Percentiles rank a stretch among this genome's conserved stretches.
Conservation (phyloP, 2,888 invertebrate genomes). For the Dugesia japonica region DNA sequence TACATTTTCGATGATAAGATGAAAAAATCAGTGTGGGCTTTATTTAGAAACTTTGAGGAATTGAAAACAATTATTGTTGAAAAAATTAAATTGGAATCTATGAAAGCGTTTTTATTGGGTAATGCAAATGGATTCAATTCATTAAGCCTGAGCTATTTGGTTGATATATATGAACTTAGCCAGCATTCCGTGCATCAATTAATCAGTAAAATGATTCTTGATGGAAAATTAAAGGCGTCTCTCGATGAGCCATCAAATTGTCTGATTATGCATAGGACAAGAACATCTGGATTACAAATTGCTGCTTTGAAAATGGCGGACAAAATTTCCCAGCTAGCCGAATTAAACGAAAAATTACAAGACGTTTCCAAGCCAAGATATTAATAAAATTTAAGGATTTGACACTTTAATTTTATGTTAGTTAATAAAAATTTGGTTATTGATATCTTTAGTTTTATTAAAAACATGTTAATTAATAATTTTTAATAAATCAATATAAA, state of each 20-base stretch:
- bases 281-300: conserved; percentile 87
- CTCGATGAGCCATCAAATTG: conserved; percentile 94
- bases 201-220: conserved; percentile 98
- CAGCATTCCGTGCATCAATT: conserved; percentile 54
- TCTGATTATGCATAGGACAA: conserved; percentile 89
- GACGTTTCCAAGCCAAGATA: conserved; percentile 5
- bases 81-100: conserved; percentile 72
- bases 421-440: too few species aligned
- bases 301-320: conserved; percentile 85
- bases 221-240: conserved; percentile 84
- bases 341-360: conserved; percentile 65
- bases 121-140: conserved; percentile 95
- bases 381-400: background rate
- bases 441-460: too few species aligned
- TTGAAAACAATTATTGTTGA: background rate
- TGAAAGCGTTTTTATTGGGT: conserved; percentile 89
- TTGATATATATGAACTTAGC: conserved; percentile 83
- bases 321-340: conserved; percentile 68
- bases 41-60: background rate
- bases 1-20: conserved; percentile 97
- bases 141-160: conserved; percentile 72
- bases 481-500: too few species aligned
- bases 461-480: too few species aligned
- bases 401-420: too few species aligned
- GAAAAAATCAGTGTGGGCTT: conserved; percentile 56